Evolutionary conservation across 2,113 vertebrate genomes (phyloP), one percentile per base, ranked within the genome.

Genomic region (Notarius lentiginosus): DNA sequence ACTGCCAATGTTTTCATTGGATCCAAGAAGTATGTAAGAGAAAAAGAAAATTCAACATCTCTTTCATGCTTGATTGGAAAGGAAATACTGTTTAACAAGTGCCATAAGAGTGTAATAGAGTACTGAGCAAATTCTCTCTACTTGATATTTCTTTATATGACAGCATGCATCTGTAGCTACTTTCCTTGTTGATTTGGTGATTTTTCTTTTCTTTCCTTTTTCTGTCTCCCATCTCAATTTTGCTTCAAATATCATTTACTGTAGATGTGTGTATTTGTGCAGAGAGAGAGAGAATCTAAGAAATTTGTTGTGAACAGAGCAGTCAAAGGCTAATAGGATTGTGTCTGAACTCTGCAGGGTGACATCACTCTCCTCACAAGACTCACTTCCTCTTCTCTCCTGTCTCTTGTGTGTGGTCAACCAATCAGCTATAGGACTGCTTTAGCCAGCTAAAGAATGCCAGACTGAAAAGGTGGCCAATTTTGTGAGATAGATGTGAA

Each of bases 251-350:
- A 30, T 18, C 5, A 80, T 60, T 60, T 80, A 41, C 1, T 60
- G 0, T 34, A 34, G 15, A 55, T 82, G 88, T 93, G 93, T 47
- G 47, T 22, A 53, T 58, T n/a, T 55, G 85, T 82, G 49, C 34
- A 79, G 60, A 63, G 12, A 55, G 49, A 61, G 34, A 60, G 2
- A 22, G 7, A 4, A 34, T 61, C 7, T 60, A 70, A 81, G 68
- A 83, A 82, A 84, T 84, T 53, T 82, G 20, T 86, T 53, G 49
- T 60, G 24, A 79, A 51, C 7, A 24, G 82, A 56, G 80, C 85
- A 90, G 84, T 63, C 61, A 84, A 60, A 90, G 75, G 79, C 49
- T 89, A 91, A 91, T 87, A 56, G 68, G 85, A 86, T 88, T 89
- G 53, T 65, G 34, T 85, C 76, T 87, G 49, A 86, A 83, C 76